Conservation (phyloP, 2,797 vertebrate genomes). For the Epinephelus malabaricus region DNA sequence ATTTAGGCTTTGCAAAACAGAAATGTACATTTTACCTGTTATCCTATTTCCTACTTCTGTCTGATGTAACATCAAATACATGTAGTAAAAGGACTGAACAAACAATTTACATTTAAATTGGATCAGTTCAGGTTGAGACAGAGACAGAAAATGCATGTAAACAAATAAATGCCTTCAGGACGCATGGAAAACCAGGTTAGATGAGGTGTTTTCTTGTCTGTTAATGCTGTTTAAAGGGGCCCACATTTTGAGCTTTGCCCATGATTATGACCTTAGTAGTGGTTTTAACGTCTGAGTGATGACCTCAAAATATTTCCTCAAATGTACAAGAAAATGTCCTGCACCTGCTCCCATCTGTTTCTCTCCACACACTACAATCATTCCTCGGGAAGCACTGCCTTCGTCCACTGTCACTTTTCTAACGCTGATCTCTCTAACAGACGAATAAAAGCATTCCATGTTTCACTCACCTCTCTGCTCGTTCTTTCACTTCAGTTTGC, state of each 20-base stretch:
- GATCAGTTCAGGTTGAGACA: not conserved
- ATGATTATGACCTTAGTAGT: slow-evolving; percentile 30
- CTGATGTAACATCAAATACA: not conserved
- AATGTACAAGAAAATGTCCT: slow-evolving; percentile 42
- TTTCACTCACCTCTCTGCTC: slow-evolving; percentile 52
- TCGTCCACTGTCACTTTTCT: slow-evolving; percentile 76
- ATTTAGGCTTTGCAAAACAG: no score
- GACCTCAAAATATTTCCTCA: slow-evolving; percentile 34
- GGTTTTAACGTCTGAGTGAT: slow-evolving; percentile 47
- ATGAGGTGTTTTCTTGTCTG: not conserved
- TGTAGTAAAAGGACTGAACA: not conserved
- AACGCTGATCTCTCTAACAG: slow-evolving; percentile 81
- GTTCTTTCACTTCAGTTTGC: not conserved
- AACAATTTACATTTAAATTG: not conserved
- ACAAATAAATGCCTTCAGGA: no score
- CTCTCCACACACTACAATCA: slow-evolving; percentile 61
- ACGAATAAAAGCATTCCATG: slow-evolving; percentile 88
- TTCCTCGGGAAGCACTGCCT: slow-evolving; percentile 65
- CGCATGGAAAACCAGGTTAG: no score
- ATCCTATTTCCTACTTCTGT: not conserved
- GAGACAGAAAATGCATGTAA: no score
- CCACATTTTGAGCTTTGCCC: not conserved
- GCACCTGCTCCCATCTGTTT: slow-evolving; percentile 46
- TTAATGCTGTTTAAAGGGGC: slow-evolving; percentile 28
- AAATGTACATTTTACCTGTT: not conserved